These are phyloP conservation scores for Saccostrea glomerata DNA, from an alignment of 1,140 invertebrate genomes.

Conservation along the genomic window DNA sequence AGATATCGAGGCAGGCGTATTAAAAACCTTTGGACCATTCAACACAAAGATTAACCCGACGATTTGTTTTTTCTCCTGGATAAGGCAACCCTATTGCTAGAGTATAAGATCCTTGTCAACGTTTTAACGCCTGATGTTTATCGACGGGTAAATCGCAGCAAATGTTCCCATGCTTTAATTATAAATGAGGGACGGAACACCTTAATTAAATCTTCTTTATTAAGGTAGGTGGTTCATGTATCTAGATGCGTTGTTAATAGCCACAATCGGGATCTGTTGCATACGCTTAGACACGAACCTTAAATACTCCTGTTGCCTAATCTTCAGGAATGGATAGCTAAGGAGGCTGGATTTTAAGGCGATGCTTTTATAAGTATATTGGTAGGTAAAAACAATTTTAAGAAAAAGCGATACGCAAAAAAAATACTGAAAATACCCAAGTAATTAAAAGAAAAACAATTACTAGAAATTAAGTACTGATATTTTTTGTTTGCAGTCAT, in stretches of 20 bases:
- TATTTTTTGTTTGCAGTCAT: too few species aligned
- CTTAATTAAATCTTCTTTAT: not conserved
- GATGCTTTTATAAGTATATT: not conserved
- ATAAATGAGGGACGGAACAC: not conserved
- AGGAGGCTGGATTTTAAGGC: not conserved
- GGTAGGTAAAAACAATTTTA: not conserved
- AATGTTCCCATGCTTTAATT: constrained; percentile 24
- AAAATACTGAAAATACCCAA: too few species aligned
- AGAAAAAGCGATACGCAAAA: not conserved
- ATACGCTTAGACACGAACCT: not conserved
- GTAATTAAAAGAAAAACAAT: too few species aligned
- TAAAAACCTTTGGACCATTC: constrained; percentile 25
- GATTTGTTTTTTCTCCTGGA: constrained; percentile 15
- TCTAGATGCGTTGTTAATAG: constrained; percentile 15
- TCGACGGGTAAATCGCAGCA: not conserved
- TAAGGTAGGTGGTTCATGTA: not conserved
- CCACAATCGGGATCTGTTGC: not conserved
- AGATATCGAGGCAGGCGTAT: constrained; percentile 5
- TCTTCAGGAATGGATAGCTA: not conserved
- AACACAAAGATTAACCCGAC: not conserved
- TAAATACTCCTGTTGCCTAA: not conserved
- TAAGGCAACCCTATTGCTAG: not conserved
- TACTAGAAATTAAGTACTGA: too few species aligned
- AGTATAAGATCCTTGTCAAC: not conserved
- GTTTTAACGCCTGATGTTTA: constrained; percentile 30